These are phyloP conservation scores for Drosophila quadrilineata DNA, from an alignment of 1,140 invertebrate species.

Conservation along the genomic window DNA sequence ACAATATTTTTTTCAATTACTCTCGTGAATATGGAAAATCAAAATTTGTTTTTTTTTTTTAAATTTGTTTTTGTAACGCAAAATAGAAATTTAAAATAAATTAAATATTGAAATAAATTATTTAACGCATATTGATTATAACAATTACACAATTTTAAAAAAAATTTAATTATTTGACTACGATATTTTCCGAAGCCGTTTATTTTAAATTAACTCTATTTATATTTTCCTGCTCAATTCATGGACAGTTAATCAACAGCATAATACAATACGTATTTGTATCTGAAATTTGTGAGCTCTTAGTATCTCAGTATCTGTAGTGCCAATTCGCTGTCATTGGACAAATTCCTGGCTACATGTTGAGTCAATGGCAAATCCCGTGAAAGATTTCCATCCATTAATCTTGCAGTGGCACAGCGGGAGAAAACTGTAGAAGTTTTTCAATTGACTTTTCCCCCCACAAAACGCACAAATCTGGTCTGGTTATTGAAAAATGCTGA, in stretches of 20 bases:
- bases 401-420: slow-evolving; percentile 3
- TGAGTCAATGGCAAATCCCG: slow-evolving; percentile 54
- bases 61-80: too few species aligned
- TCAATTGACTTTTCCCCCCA: slow-evolving; percentile 1
- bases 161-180: too few species aligned
- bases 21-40: too few species aligned
- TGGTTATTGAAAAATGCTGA: slow-evolving; percentile 78
- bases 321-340: slow-evolving; percentile 27
- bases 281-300: slow-evolving; percentile 36
- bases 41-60: too few species aligned
- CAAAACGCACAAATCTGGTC: slow-evolving; percentile 21
- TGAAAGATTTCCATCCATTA: slow-evolving; percentile 58
- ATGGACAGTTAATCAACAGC: slow-evolving; percentile 29
- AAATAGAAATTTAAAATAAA: too few species aligned
- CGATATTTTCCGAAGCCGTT: too few species aligned
- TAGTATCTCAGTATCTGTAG: not conserved
- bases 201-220: too few species aligned
- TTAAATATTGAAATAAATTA: too few species aligned
- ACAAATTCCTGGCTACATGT: slow-evolving; percentile 44
- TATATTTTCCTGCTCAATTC: not conserved
- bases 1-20: too few species aligned
- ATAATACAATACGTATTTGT: slow-evolving; percentile 13
- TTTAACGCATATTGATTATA: too few species aligned
- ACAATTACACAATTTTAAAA: too few species aligned
- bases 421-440: slow-evolving; percentile 4